These are phyloP conservation scores for Fragum fragum DNA, from an alignment of 2,888 invertebrate genomes.

Conservation along the genomic window DNA sequence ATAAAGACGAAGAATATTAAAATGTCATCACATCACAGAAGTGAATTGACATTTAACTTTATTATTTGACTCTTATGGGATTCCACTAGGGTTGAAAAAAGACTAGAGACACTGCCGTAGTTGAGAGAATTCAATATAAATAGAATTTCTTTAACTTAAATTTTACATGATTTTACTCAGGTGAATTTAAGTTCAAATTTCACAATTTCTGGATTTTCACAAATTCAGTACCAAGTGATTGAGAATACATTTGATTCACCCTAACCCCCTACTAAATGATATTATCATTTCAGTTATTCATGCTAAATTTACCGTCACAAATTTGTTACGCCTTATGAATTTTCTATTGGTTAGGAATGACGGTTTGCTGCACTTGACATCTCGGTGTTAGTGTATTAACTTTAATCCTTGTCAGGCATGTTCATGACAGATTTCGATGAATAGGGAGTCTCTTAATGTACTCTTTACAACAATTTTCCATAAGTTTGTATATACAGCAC, in stretches of 20 bases:
- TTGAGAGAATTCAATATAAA: no score
- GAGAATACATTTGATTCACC: conserved; percentile 8
- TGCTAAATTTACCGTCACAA: conserved; percentile 59
- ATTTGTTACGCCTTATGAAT: conserved; percentile 56
- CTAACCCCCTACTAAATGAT: conserved; percentile 45
- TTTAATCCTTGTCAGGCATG: conserved; percentile 4
- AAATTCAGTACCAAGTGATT: background rate
- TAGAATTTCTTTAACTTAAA: no score
- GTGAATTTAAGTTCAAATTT: background rate
- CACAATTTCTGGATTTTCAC: background rate
- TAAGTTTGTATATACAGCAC: no score
- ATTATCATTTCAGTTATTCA: conserved; percentile 42
- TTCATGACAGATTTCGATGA: background rate
- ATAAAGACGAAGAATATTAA: no score
- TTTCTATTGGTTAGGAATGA: conserved; percentile 30
- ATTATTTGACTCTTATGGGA: no score
- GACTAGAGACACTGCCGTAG: no score
- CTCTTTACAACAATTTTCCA: background rate
- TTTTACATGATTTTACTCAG: no score
- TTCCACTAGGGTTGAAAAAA: no score
- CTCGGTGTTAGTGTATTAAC: conserved; percentile 38
- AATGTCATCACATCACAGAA: no score
- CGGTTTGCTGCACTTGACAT: conserved; percentile 44
- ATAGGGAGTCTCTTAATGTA: conserved; percentile 17
- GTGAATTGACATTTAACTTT: no score